Percentiles rank a stretch among this genome's conserved stretches.
Evolutionary conservation across 2,888 invertebrate species (phyloP).

Genomic region (Torymus aiolomorphi): DNA sequence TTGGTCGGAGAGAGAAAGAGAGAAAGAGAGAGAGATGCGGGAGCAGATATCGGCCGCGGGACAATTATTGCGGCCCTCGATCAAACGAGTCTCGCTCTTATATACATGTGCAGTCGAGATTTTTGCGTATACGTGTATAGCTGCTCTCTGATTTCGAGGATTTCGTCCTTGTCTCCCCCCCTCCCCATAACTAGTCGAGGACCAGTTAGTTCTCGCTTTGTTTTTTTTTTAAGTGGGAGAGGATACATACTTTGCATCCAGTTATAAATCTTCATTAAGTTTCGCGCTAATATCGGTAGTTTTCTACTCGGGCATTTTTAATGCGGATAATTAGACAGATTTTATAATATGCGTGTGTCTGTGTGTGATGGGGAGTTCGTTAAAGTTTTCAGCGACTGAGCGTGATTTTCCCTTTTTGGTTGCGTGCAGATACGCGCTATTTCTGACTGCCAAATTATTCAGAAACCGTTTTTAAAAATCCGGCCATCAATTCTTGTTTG

Average conservation of each 20-base stretch:
- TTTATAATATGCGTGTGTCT: neutral
- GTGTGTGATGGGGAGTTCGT: conserved; percentile 1
- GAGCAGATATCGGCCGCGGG: conserved; percentile 67
- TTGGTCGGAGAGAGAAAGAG: conserved; percentile 61
- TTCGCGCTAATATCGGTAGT: conserved; percentile 19
- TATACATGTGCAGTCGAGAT: too few relatives aligned
- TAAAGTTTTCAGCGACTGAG: conserved; percentile 17
- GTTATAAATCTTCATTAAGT: conserved; percentile 49
- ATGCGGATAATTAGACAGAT: conserved; percentile 26
- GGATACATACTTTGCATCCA: conserved; percentile 6
- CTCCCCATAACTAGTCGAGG: neutral
- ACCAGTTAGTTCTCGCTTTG: neutral
- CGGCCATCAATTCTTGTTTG: conserved; percentile 5
- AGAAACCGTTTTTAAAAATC: neutral
- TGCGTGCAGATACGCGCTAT: neutral
- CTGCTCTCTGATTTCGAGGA: neutral
- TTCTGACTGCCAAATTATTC: conserved; percentile 3
- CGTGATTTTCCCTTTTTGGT: conserved; percentile 1
- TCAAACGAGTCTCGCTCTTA: conserved; percentile 58
- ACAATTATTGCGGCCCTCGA: conserved; percentile 69
- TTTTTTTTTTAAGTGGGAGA: neutral
- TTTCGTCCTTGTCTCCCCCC: neutral
- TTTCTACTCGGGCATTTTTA: conserved; percentile 26
- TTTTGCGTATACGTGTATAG: neutral
- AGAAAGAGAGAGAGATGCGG: conserved; percentile 63